A percentile compares a stretch with the other conserved stretches of the same genome.
These are phyloP conservation scores for Choristoneura fumiferana DNA, from an alignment of 1,140 invertebrate genomes.

Conservation along the genomic window DNA sequence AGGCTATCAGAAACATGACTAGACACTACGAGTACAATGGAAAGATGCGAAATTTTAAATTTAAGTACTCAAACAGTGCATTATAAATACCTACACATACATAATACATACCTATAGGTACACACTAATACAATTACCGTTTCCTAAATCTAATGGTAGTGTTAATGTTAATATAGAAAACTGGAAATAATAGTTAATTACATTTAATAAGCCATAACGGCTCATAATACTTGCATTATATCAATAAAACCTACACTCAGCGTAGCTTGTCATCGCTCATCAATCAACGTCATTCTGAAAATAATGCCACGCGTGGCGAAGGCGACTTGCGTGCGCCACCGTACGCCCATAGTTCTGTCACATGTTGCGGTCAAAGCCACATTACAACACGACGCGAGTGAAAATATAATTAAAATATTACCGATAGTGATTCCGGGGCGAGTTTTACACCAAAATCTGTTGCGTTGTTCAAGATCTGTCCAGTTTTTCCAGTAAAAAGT, in stretches of 20 bases:
- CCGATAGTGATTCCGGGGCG: slow-evolving; percentile 61
- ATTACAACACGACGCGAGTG: slow-evolving; percentile 58
- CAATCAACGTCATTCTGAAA: slow-evolving; percentile 33
- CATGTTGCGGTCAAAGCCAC: slow-evolving; percentile 74
- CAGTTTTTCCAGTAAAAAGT: slow-evolving; percentile 71
- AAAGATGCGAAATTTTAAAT: no score
- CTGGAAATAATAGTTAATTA: no score
- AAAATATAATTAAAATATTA: slow-evolving; percentile 75
- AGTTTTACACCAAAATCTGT: slow-evolving; percentile 65
- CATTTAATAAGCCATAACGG: no score
- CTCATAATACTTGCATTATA: neutral
- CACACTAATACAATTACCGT: no score
- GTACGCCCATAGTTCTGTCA: slow-evolving; percentile 76
- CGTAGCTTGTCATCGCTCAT: slow-evolving; percentile 18
- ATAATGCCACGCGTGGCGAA: slow-evolving; percentile 32
- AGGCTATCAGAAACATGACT: no score
- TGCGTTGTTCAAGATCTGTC: slow-evolving; percentile 66
- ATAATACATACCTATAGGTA: no score
- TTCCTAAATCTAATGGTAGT: no score
- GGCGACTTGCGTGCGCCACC: slow-evolving; percentile 50
- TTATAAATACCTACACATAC: no score
- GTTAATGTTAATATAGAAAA: no score
- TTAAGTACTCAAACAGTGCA: no score
- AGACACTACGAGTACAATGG: no score
- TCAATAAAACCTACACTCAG: slow-evolving; percentile 7